Conservation (phyloP, 35 echinoderm and acorn worm genomes). For the Ophiothrix spiculata region DNA sequence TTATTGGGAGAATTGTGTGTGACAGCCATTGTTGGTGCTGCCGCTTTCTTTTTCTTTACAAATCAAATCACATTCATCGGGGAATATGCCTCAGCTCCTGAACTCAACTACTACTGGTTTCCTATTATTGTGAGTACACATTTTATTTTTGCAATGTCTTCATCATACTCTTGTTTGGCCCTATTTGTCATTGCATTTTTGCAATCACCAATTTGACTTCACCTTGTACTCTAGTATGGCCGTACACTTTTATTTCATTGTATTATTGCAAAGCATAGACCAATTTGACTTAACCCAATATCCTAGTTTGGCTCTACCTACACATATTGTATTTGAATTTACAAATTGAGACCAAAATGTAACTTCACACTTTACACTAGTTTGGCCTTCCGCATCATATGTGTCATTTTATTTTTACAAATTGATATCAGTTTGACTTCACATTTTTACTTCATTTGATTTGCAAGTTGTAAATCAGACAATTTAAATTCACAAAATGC, state of each 20-base stretch:
- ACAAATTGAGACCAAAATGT: no score
- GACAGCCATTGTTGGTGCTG: conserved; percentile 38
- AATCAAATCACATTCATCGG: conserved; percentile 51
- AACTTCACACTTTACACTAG: no score
- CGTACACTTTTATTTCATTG: not conserved
- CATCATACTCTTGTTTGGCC: not conserved
- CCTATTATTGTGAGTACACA: conserved; percentile 80
- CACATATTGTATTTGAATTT: no score
- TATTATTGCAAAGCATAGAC: not conserved
- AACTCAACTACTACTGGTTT: conserved; percentile 88
- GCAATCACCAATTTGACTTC: not conserved
- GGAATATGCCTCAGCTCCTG: conserved; percentile 55
- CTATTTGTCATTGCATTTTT: no score
- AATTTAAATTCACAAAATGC: no score
- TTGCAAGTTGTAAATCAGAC: no score
- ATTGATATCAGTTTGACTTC: no score
- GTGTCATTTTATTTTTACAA: no score
- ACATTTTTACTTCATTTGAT: no score
- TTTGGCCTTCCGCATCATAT: no score
- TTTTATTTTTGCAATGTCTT: not conserved
- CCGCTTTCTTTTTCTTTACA: conserved; percentile 86
- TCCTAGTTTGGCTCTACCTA: no score
- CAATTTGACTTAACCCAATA: no score
- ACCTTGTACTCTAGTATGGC: not conserved
- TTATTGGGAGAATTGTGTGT: conserved; percentile 80